Conservation (phyloP, 1,140 invertebrate genomes). For the Drosophila chauvacae region DNA sequence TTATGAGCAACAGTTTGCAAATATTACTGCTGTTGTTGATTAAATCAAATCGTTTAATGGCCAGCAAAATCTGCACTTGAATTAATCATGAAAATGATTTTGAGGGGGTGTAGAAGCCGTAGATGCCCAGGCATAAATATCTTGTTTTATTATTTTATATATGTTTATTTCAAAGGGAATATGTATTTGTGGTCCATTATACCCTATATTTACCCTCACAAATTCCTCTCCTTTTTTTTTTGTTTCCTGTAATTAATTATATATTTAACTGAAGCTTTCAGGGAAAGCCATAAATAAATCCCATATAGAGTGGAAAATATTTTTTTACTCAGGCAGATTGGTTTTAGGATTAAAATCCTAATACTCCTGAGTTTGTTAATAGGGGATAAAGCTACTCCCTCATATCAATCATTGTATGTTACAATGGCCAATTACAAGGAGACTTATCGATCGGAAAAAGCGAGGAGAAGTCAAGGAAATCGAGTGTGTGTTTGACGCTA, state of each 20-base stretch:
- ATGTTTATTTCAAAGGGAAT: background rate
- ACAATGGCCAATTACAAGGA: constrained; percentile 44
- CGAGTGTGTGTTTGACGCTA: constrained; percentile 20
- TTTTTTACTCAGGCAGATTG: too few relatives aligned
- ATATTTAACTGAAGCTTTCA: background rate
- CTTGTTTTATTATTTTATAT: background rate
- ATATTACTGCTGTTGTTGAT: constrained; percentile 14
- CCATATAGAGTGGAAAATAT: constrained; percentile 6
- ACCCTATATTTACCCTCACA: background rate
- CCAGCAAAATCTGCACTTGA: constrained; percentile 27
- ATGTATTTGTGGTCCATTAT: background rate
- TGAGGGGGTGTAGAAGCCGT: too few relatives aligned
- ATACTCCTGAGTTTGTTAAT: background rate
- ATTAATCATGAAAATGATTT: constrained; percentile 17
- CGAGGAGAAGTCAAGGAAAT: background rate
- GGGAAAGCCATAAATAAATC: constrained; percentile 5
- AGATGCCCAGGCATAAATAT: background rate
- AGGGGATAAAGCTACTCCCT: background rate
- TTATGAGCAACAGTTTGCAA: constrained; percentile 40
- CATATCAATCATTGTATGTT: constrained; percentile 18
- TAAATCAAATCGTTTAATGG: constrained; percentile 37
- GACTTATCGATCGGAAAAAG: constrained; percentile 10
- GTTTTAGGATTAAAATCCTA: background rate
- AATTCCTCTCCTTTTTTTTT: constrained; percentile 1
- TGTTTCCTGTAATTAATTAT: constrained; percentile 28